Conservation (phyloP, 2,113 vertebrate genomes). For the rabbit (Oryctolagus cuniculus) region DNA sequence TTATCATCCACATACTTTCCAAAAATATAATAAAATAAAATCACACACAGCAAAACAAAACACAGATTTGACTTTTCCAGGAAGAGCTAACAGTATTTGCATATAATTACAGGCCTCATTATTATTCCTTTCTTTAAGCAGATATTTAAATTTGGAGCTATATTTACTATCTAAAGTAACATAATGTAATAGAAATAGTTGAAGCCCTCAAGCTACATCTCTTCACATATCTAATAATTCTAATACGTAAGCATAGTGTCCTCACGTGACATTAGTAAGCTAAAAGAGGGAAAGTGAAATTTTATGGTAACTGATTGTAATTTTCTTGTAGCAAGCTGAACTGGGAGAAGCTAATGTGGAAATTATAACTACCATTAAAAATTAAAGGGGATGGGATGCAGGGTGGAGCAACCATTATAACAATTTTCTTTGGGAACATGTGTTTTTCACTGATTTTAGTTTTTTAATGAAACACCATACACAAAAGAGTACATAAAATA, state of each 20-base stretch:
- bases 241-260: constrained; percentile 25
- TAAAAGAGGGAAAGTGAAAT: constrained; percentile 45
- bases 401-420: neutral
- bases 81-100: constrained; percentile 64
- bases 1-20: constrained; percentile 34
- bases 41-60: constrained; percentile 32
- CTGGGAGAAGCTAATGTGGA: neutral
- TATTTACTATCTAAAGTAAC: constrained; percentile 54
- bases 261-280: constrained; percentile 30
- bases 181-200: constrained; percentile 50
- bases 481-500: neutral
- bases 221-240: neutral
- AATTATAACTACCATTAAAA: constrained; percentile 14
- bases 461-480: neutral
- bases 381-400: neutral
- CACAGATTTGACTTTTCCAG: constrained; percentile 52
- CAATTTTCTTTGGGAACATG: neutral
- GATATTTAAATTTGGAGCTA: constrained; percentile 67
- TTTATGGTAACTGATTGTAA: constrained; percentile 55
- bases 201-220: constrained; percentile 1
- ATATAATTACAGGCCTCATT: constrained; percentile 21
- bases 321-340: constrained; percentile 45
- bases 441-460: neutral
- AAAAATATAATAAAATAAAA: constrained; percentile 64
- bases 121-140: constrained; percentile 59